Evolutionary conservation across 2,113 vertebrate genomes (phyloP), one percentile per base, ranked within the genome.

Genomic region (Pterocles orientalis): DNA sequence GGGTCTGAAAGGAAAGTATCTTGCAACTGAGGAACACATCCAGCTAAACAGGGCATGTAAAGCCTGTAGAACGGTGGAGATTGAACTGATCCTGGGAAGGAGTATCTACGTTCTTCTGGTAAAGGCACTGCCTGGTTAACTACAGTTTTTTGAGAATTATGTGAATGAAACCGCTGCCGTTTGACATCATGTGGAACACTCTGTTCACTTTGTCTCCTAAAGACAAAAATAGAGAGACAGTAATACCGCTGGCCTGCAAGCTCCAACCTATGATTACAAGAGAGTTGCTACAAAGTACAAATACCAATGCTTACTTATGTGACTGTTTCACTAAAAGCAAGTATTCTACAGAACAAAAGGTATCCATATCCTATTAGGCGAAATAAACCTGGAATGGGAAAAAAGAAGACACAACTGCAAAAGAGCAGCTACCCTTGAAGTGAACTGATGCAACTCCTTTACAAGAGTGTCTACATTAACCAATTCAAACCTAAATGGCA

Each of bases 201-300:
- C 86, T 97, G 93, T 39, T 98, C 98, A 31, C 97, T 97, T 79
- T 91, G 97, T 94, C 99, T 98, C 98, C 99, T 99, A 95, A 39
- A 97, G 6, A 24, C 3, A 7, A 14, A 31, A 47, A 36, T 18
- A 16, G 4, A 39, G 5, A 24, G 10, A 23, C 6, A 20, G 47
- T 65, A 81, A 86, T 7, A 75, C 34, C 17, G 89, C 25, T 79
- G 61, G 9, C 64, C 86, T 47, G 24, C 77, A 45, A 89, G 20
- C 50, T 82, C 45, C 64, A 88, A 72, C 0, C 65, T 16, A 81
- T 2, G 34, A 91, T 18, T 68, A 83, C 23, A 68, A 72, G 17
- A 33, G 17, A 56, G 9, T 4, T 58, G 20, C 33, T 82, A 61
- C 12, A 25, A 80, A 73, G 33, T 51, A 45, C 18, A 84, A 86